These are phyloP conservation scores for Andricus quercusramuli DNA, from an alignment of 2,888 invertebrate species.

Conservation along the genomic window DNA sequence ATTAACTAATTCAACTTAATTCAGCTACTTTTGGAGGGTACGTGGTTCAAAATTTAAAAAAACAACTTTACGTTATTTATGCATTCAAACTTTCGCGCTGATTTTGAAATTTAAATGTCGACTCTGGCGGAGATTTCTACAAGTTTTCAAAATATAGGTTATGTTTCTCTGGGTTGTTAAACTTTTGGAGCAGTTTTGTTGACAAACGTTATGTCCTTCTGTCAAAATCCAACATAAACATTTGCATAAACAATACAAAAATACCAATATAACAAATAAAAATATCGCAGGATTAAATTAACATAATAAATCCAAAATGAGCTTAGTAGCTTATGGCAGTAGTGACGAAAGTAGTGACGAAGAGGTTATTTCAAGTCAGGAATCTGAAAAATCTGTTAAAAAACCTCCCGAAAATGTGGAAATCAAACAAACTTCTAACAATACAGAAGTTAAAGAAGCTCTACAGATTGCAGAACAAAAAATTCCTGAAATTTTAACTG, in stretches of 20 bases:
- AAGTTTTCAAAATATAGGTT: slow-evolving; percentile 24
- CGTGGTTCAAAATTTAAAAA: too few relatives aligned
- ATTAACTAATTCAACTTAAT: too few relatives aligned
- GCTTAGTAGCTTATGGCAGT: slow-evolving; percentile 74
- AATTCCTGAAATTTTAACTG: not conserved
- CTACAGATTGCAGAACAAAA: not conserved
- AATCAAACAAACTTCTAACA: not conserved
- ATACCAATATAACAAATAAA: not conserved
- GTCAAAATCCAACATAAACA: not conserved
- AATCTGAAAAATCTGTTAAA: slow-evolving; percentile 36
- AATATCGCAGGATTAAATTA: not conserved
- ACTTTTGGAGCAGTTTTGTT: not conserved
- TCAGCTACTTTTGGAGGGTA: too few relatives aligned
- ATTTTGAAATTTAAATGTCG: not conserved
- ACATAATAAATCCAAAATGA: slow-evolving; percentile 61
- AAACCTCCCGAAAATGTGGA: slow-evolving; percentile 5
- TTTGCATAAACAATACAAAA: not conserved
- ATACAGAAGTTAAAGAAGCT: not conserved
- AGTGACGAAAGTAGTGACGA: slow-evolving; percentile 73
- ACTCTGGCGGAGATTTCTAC: not conserved
- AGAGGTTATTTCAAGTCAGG: slow-evolving; percentile 56
- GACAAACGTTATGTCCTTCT: not conserved
- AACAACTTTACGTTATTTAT: too few relatives aligned
- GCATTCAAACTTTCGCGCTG: not conserved
- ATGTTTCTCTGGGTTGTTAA: not conserved